Percentiles rank a stretch among this genome's conserved stretches.
Conservation (phyloP, 2,888 invertebrate genomes). For the Nephrocerus scutellatus region DNA sequence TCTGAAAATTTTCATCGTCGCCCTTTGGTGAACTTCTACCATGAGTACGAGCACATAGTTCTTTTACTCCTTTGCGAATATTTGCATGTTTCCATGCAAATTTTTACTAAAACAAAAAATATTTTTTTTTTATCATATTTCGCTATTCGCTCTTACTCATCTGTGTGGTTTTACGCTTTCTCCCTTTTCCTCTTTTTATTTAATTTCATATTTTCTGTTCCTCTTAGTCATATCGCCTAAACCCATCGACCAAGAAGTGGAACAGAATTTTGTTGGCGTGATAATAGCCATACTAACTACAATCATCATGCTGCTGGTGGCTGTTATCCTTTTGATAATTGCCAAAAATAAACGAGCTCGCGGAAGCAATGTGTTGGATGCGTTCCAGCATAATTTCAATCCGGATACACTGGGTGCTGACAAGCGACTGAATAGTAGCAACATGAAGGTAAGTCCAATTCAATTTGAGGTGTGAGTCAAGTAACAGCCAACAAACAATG, state of each 20-base stretch:
- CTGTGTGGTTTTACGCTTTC: slow-evolving; percentile 8
- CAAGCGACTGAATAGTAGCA: slow-evolving; percentile 49
- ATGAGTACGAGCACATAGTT: too few species aligned
- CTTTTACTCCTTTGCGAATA: too few species aligned
- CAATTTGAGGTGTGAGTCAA: slow-evolving; percentile 25
- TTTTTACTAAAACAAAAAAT: too few species aligned
- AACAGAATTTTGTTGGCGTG: slow-evolving; percentile 56
- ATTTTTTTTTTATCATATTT: slow-evolving; percentile 6
- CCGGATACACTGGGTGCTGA: slow-evolving; percentile 48
- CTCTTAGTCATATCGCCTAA: slow-evolving; percentile 47
- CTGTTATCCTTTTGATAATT: slow-evolving; percentile 64
- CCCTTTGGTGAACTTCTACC: too few species aligned
- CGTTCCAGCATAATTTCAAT: slow-evolving; percentile 48
- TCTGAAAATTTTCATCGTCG: too few species aligned
- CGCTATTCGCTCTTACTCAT: slow-evolving; percentile 1
- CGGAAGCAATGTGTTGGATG: slow-evolving; percentile 46
- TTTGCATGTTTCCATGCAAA: too few species aligned
- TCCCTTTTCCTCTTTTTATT: slow-evolving; percentile 6
- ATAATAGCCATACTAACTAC: slow-evolving; percentile 66
- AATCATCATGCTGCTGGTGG: slow-evolving; percentile 63
- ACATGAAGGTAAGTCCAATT: slow-evolving; percentile 44
- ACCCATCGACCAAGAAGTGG: slow-evolving; percentile 54
- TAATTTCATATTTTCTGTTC: slow-evolving; percentile 15
- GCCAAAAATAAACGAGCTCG: slow-evolving; percentile 55
- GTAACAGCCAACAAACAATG: too few species aligned